A percentile compares a stretch with the other conserved stretches of the same genome.
phyloP scores from a whole-genome alignment of 1,140 invertebrate species.

The Argopecten irradians region DNA sequence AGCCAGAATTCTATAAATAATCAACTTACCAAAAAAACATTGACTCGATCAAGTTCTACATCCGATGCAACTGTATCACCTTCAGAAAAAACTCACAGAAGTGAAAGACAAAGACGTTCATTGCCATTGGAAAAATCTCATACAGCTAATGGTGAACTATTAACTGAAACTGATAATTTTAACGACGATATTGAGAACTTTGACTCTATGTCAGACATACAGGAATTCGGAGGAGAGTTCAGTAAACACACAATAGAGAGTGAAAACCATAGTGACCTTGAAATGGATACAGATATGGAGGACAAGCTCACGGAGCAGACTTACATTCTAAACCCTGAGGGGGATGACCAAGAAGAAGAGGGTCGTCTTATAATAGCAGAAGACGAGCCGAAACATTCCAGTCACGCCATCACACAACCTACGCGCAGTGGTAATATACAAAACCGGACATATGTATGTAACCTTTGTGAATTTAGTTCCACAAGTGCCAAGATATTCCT shows the following conservation, averaged over 20 bases:
- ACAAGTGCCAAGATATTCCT: slow-evolving; percentile 66
- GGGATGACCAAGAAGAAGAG: slow-evolving; percentile 57
- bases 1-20: slow-evolving; percentile 33
- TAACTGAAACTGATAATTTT: not conserved
- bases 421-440: slow-evolving; percentile 67
- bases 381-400: slow-evolving; percentile 36
- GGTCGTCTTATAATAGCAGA: slow-evolving; percentile 58
- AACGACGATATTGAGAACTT: slow-evolving; percentile 6
- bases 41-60: slow-evolving; percentile 38
- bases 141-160: not conserved
- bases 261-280: slow-evolving; percentile 44
- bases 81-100: slow-evolving; percentile 12
- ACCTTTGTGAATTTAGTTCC: slow-evolving; percentile 63
- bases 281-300: slow-evolving; percentile 48
- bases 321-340: slow-evolving; percentile 43
- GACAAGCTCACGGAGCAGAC: slow-evolving; percentile 38
- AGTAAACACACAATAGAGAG: slow-evolving; percentile 43
- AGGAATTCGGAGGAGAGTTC: slow-evolving; percentile 28
- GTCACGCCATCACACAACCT: slow-evolving; percentile 34
- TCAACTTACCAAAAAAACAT: slow-evolving; percentile 29
- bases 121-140: not conserved
- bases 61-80: slow-evolving; percentile 15
- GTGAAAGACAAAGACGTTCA: not conserved
- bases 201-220: not conserved
- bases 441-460: slow-evolving; percentile 68